Percentiles rank a stretch among this genome's conserved stretches.
phyloP scores from a whole-genome alignment of 2,797 vertebrate genomes.

The Hylomyscus alleni region DNA sequence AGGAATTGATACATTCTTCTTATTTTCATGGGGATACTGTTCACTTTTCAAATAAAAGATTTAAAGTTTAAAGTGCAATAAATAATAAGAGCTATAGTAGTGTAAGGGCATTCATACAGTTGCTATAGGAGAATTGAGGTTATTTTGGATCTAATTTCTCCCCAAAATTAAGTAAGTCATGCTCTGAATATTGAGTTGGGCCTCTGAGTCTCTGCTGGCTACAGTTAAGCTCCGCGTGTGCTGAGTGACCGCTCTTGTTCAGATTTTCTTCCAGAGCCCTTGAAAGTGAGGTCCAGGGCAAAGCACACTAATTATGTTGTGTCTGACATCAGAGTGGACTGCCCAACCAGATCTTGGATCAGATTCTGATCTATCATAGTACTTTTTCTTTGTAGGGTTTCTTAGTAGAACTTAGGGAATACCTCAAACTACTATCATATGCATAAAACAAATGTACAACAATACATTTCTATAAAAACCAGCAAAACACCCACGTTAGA shows the following conservation, averaged over 20 bases:
- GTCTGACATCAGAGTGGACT: slow-evolving; percentile 70
- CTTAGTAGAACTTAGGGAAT: slow-evolving; percentile 75
- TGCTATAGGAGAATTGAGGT: neutral
- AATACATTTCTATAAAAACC: slow-evolving; percentile 63
- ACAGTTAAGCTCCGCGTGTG: neutral
- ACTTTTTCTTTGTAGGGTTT: slow-evolving; percentile 63
- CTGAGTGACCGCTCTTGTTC: neutral
- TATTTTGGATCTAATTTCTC: neutral
- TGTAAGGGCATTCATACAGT: neutral
- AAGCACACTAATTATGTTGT: slow-evolving; percentile 43
- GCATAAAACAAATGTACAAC: slow-evolving; percentile 38
- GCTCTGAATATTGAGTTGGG: neutral
- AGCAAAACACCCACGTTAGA: slow-evolving; percentile 24
- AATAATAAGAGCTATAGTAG: neutral
- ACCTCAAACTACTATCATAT: slow-evolving; percentile 68
- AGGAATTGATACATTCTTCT: slow-evolving; percentile 13
- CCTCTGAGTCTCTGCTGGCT: neutral
- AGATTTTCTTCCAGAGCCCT: slow-evolving; percentile 52
- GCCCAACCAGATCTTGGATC: slow-evolving; percentile 72
- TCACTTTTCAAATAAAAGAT: slow-evolving; percentile 3
- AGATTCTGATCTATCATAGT: slow-evolving; percentile 76
- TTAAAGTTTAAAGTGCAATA: neutral
- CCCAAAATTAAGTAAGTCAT: neutral
- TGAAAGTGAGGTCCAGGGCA: slow-evolving; percentile 46
- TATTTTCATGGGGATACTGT: neutral